Base-by-base conservation (phyloP, 2,797 vertebrate genomes). In the Chelon labrosus region DNA sequence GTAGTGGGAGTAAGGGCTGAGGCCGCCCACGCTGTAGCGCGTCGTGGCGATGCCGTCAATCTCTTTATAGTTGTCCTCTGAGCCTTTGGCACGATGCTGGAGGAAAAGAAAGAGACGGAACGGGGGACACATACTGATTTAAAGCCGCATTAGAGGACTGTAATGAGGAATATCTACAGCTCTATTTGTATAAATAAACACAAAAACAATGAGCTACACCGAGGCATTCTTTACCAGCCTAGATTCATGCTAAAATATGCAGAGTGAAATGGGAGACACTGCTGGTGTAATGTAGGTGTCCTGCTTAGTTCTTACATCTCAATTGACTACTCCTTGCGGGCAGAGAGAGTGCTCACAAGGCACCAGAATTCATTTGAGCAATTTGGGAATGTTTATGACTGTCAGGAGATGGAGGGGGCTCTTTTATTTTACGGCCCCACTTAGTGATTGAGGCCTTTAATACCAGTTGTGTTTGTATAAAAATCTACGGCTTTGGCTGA, bases 1-100 rank as follows among this genome's bases (percentile, higher is more conserved):
- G 14, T 99, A 99, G 73, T 99, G 97, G 0, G 98, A 99, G 89
- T 99, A 99, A 0, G 98, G 98, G 82, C 98, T 99, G 58, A 99
- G 95, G 25, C 98, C 98, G 14, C 98, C 98, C n/a, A 99, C 97
- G 0, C 97, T 99, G 78, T 99, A 99, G 62, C 98, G 97, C 0
- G 98, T 99, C 1, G 98, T 99, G 17, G 98, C 97, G 19, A 99
- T 96, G 2, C 97, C 97, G 83, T 99, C 97, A 2, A 99, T 99
- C 95, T 99, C 98, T 85, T 99, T 98, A 72, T 97, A 99, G 1
- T 91, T 88, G 91, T 98, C 97, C 31, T 97, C 96, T 0, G 97
- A 97, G 63, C 93, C 95, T 88, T 97, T 95, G 85, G 97, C 95
- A 55, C 97, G 97, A 90, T 99, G 97, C 89, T 98, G 95, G 22